Evolutionary conservation across 2,888 invertebrate species (phyloP), one percentile per base, ranked within the genome.

Genomic region (Drosophila setosimentum): DNA sequence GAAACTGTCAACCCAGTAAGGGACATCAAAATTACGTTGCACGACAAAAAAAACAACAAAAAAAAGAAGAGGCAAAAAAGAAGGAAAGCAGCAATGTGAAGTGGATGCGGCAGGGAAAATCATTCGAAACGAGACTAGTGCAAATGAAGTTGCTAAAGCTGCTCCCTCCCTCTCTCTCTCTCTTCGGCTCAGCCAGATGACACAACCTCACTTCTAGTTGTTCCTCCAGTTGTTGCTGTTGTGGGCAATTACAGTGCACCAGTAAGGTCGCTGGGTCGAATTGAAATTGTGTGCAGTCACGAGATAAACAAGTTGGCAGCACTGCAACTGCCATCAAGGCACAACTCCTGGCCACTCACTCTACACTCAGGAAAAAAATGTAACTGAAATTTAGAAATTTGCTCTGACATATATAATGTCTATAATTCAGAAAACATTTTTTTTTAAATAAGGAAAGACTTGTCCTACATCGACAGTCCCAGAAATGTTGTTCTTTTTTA

Each of bases 291-390:
- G 80, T 86, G 87, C 87, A 82, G 84, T 84, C 72, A 80, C 74
- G 80, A 80, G 85, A 80, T 87, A 89, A 89, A 84, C 85, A 87
- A 86, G 89, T 82, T 89, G 87, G 76, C 87, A 84, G 76, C 71
- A 42, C 82, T 89, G 87, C 80, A 73, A 82, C 70, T 87, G 85
- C 83, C 84, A 62, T 65, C 64, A 64, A 62, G 73, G 69, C 82
- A 60, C 29, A 62, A 53, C 53, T 67, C 30, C 42, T 35, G n/a
- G 29, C 6, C 27, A 11, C 29, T 30, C 29, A 49, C 29, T 45
- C 45, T 45, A 24, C 45, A 45, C 24, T 45, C 16, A 16, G 8
- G 2, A 24, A 40, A 40, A 45, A 16, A 2, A 4, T 21, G 7
- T 2, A 45, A 16, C 4, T 8, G 3, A 8, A 24, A 16, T 24